Evolutionary conservation across 2,888 invertebrate species (phyloP), one percentile per base, ranked within the genome.

Genomic region (Cristatella mucedo): DNA sequence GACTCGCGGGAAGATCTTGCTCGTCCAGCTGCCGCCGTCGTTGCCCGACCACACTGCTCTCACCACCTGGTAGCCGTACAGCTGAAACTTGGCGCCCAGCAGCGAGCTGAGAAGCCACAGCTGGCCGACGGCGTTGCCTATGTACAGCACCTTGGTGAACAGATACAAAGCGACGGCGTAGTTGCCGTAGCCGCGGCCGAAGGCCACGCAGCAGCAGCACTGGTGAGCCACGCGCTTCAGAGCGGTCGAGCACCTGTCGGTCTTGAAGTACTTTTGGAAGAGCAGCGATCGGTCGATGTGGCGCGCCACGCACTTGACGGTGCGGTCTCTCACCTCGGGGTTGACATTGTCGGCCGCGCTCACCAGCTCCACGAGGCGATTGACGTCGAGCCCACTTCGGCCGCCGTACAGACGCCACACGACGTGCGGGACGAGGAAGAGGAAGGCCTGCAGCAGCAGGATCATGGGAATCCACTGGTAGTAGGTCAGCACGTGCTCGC

Each of bases 31-130:
- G 6, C 21, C 18, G 36, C 11, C 6, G 40, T 58, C 56, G n/a
- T 52, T 48, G 6, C 63, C 66, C 41, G 56, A 56, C 18, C 66
- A 50, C 31, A 70, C 49, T 44, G 68, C 67, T 41, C 60, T 58
- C 13, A 69, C 46, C 16, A 68, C 67, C 47, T 69, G 60, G 34
- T 64, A 60, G 33, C 70, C 69, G 52, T 61, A 63, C 21, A 60
- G 36, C 46, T 58, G 55, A 46, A 56, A 63, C 16, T 60, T 56
- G 20, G 56, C 54, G 32, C 68, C 68, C 33, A 70, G 54, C 48
- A 70, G 68, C 40, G 59, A 55, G 51, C 69, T 68, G 45, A 70
- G 56, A 47, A 68, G 51, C 48, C 67, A 64, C 42, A 70, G 56
- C 49, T 70, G 68, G n/a, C 63, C 63, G 13, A 68, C 53, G 19